phyloP scores from a whole-genome alignment of 2,113 vertebrate species.

The Charina bottae region DNA sequence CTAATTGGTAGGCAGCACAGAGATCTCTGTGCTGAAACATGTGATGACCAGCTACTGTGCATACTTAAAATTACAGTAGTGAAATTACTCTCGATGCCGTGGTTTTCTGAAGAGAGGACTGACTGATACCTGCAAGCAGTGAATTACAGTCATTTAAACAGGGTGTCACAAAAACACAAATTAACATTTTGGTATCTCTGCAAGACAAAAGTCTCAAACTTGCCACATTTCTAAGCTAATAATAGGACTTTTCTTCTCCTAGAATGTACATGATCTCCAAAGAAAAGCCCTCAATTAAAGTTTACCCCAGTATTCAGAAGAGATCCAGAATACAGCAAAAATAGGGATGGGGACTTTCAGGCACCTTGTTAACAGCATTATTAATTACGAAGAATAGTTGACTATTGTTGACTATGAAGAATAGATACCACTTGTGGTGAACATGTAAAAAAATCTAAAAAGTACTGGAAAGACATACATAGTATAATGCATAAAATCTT shows the following conservation, averaged over 20 bases:
- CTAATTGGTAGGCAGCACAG: conserved; percentile 57
- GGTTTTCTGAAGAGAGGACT: conserved; percentile 51
- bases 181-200: conserved; percentile 63
- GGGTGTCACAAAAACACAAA: conserved; percentile 66
- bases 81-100: conserved; percentile 37
- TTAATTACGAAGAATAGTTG: conserved; percentile 23
- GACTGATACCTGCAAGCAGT: conserved; percentile 58
- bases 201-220: conserved; percentile 52
- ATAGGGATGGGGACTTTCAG: conserved; percentile 19
- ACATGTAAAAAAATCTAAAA: background rate
- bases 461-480: background rate
- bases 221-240: conserved; percentile 66
- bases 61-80: conserved; percentile 63
- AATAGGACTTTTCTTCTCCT: conserved; percentile 60
- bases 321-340: conserved; percentile 56
- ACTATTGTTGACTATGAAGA: too few relatives aligned
- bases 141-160: conserved; percentile 68
- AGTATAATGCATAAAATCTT: background rate
- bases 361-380: conserved; percentile 51
- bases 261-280: conserved; percentile 62
- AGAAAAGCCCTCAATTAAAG: conserved; percentile 71
- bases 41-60: conserved; percentile 50
- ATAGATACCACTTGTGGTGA: background rate
- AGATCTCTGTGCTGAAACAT: conserved; percentile 50
- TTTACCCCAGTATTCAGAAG: conserved; percentile 53